phyloP scores from a whole-genome alignment of 2,113 vertebrate species.

The Sinosuthora webbiana region DNA sequence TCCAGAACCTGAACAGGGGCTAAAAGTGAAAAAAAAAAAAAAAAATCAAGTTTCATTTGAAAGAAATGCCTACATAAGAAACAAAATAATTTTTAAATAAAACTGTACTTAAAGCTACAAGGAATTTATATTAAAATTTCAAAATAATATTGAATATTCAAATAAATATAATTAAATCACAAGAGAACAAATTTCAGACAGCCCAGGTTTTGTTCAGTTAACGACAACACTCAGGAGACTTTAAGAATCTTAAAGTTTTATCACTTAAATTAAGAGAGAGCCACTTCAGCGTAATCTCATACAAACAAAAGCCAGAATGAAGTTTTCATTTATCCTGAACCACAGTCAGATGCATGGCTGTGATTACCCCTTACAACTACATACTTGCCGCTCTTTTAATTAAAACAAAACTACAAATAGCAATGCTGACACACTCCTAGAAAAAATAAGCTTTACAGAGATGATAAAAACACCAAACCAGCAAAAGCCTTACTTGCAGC shows the following conservation, averaged over 20 bases:
- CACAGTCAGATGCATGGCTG: background rate
- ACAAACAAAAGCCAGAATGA: slow-evolving; percentile 52
- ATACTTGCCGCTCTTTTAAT: slow-evolving; percentile 48
- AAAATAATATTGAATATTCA: background rate
- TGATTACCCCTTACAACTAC: slow-evolving; percentile 62
- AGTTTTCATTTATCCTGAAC: slow-evolving; percentile 35
- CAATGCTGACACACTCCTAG: slow-evolving; percentile 52
- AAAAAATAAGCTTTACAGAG: slow-evolving; percentile 68
- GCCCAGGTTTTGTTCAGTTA: background rate
- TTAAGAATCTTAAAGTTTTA: slow-evolving; percentile 20
- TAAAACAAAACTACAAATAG: slow-evolving; percentile 55
- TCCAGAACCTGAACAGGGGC: background rate
- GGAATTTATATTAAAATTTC: background rate
- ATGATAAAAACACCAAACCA: slow-evolving; percentile 60
- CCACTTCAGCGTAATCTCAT: slow-evolving; percentile 37
- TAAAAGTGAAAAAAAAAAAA: background rate
- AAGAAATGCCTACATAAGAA: background rate
- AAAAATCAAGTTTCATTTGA: background rate
- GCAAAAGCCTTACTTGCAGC: slow-evolving; percentile 76
- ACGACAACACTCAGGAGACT: background rate
- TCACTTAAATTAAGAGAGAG: slow-evolving; percentile 25
- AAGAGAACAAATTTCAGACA: background rate
- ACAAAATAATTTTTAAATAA: background rate
- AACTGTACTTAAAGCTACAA: background rate
- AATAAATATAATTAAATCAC: background rate